These are phyloP conservation scores for Drosophila parthenogenetica DNA, from an alignment of 2,888 invertebrate genomes.

Conservation along the genomic window DNA sequence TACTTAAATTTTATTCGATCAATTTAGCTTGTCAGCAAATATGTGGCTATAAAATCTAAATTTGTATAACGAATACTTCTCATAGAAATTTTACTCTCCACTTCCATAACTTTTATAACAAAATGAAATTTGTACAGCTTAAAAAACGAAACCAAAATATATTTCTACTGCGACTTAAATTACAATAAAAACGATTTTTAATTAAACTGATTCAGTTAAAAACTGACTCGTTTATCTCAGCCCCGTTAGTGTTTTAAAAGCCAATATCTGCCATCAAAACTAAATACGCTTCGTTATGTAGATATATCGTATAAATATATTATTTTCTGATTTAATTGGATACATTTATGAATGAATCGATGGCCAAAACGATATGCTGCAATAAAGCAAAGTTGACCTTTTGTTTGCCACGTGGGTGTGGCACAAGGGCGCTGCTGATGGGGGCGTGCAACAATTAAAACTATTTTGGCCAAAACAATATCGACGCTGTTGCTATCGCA, in stretches of 20 bases:
- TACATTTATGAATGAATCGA: constrained; percentile 6
- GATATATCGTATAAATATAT: neutral
- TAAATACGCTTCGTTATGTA: neutral
- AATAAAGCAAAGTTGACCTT: constrained; percentile 15
- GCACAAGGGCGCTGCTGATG: constrained; percentile 19
- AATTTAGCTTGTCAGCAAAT: too few relatives aligned
- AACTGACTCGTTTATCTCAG: neutral
- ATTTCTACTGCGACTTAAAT: neutral
- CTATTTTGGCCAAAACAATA: constrained; percentile 78
- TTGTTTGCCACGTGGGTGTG: neutral
- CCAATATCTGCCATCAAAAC: neutral
- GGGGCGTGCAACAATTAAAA: constrained; percentile 68
- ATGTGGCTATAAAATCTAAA: too few relatives aligned
- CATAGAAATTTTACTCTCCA: neutral
- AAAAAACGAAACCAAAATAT: neutral
- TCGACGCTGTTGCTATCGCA: constrained; percentile 60
- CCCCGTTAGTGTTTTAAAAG: neutral
- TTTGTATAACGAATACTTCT: too few relatives aligned
- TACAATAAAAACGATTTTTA: neutral
- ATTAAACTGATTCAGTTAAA: neutral
- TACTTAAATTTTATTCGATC: too few relatives aligned
- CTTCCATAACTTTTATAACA: neutral
- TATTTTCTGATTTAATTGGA: constrained; percentile 14
- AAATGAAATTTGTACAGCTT: neutral
- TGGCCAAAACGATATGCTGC: constrained; percentile 6